Percentiles rank a stretch among this genome's conserved stretches.
Evolutionary conservation across 2,888 invertebrate genomes (phyloP).

Genomic region (Caenorhabditis virilis): DNA sequence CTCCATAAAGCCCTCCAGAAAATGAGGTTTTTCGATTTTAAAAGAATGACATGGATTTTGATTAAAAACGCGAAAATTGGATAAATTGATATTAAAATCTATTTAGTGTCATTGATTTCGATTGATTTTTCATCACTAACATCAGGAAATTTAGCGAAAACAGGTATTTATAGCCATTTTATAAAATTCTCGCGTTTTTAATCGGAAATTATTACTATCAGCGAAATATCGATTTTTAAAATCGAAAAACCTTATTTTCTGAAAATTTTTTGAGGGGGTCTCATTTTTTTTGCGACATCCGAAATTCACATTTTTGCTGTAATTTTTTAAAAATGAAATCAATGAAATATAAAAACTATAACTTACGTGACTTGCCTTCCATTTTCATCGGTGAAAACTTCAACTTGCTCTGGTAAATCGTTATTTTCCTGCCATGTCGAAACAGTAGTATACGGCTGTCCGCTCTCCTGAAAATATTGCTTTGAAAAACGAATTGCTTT

Average conservation of each 20-base stretch:
- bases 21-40: too few relatives aligned
- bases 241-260: too few relatives aligned
- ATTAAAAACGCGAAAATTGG: too few relatives aligned
- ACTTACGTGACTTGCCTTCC: conserved; percentile 64
- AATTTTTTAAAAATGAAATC: neutral
- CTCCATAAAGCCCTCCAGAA: too few relatives aligned
- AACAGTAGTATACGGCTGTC: conserved; percentile 63
- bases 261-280: too few relatives aligned
- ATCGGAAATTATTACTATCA: neutral
- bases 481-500: neutral
- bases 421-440: conserved; percentile 64
- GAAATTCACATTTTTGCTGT: neutral
- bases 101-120: too few relatives aligned
- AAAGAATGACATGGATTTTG: too few relatives aligned
- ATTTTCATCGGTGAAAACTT: conserved; percentile 60
- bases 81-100: too few relatives aligned
- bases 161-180: neutral
- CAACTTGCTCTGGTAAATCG: conserved; percentile 60
- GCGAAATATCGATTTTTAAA: neutral
- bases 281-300: neutral
- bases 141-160: neutral
- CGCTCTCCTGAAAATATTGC: conserved; percentile 56
- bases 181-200: neutral
- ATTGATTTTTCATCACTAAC: neutral
- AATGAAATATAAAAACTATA: neutral